Base-by-base conservation (phyloP, 2,797 vertebrate species). In the Hylomyscus alleni region DNA sequence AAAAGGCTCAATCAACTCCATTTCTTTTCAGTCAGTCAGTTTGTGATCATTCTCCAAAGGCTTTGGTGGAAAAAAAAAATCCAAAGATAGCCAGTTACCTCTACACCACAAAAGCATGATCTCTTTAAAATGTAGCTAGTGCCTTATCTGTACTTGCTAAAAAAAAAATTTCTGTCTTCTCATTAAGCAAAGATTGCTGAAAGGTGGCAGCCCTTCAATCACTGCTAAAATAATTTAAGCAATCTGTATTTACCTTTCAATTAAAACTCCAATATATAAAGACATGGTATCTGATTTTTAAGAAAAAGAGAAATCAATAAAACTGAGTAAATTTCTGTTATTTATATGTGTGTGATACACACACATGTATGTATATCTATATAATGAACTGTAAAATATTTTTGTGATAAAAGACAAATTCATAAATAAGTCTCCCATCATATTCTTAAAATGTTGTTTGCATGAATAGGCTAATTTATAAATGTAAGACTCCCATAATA, bases 251-350 rank as follows among this genome's bases (percentile, higher is more conserved):
- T n/a, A 84, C 4, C 8, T 89, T 90, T 93, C 75, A 87, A 50
- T 84, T 91, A 94, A 93, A 95, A 91, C 83, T 77, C 15, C 69
- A 58, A 12, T 80, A 91, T 93, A 90, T 81, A 94, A 97, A 91
- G 92, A 80, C 22, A 54, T 14, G 89, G 4, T 67, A 50, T 88
- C 56, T 93, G 17, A 89, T 95, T 73, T 96, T 17, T 52, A 81
- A 73, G 44, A 58, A 77, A 73, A 75, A 95, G 29, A 80, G 0
- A 89, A 82, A 94, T 89, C 54, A 83, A 60, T 94, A 85, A 67
- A 50, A 67, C 20, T 12, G 13, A 87, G 50, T 26, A 92, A 72
- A 81, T 92, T 69, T 90, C 47, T 91, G 8, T 62, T 47, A 67
- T 67, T 67, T 50, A 52, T 60, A 40, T 31, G 44, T 60, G 37